These are phyloP conservation scores for Rhinolophus sinicus DNA, from an alignment of 2,113 vertebrate species.

Conservation along the genomic window DNA sequence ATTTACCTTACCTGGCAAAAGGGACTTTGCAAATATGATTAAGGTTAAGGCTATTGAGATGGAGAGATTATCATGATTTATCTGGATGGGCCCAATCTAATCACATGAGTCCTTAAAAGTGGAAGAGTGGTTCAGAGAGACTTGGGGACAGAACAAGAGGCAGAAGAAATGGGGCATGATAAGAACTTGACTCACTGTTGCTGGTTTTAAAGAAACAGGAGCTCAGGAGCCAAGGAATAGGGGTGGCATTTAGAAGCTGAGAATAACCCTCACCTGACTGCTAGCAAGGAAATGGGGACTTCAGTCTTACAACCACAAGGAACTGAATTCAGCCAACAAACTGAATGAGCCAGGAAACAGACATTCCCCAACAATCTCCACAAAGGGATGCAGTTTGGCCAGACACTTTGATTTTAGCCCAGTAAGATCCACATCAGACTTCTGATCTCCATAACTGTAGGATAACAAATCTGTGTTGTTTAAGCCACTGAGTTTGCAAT, in stretches of 20 bases:
- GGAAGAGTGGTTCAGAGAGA: not conserved
- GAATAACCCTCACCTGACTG: not conserved
- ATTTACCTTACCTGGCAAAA: not conserved
- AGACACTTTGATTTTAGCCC: not conserved
- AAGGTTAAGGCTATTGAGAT: not conserved
- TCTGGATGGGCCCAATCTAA: not conserved
- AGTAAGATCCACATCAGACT: not conserved
- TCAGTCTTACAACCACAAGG: not conserved
- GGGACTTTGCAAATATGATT: not conserved
- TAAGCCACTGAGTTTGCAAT: not conserved
- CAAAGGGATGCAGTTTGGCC: not conserved
- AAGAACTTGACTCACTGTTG: not conserved
- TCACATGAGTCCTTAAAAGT: not conserved
- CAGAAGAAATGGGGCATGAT: not conserved
- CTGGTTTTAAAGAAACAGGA: conserved; percentile 1
- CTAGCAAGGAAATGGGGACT: not conserved
- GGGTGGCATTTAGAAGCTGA: not conserved
- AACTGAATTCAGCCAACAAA: not conserved
- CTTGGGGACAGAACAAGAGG: not conserved
- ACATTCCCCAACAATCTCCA: not conserved
- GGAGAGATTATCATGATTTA: not conserved
- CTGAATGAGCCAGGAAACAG: not conserved
- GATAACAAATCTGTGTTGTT: not conserved
- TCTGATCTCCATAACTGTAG: not conserved
- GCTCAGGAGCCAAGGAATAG: not conserved